A percentile compares a stretch with the other conserved stretches of the same genome.
Evolutionary conservation across 2,888 invertebrate genomes (phyloP).

Genomic region (Caenorhabditis angaria): DNA sequence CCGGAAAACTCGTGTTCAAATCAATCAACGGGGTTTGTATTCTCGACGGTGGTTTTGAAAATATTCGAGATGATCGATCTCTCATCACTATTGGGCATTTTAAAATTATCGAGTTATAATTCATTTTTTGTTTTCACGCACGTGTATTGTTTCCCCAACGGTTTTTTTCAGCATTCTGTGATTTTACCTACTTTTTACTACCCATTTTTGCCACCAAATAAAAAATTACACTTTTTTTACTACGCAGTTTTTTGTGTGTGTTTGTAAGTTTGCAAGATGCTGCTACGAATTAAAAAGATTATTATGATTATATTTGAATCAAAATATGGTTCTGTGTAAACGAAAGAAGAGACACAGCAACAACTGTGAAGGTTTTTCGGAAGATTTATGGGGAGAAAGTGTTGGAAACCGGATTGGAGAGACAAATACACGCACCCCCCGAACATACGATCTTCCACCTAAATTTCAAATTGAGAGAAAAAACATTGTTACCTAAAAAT

Average conservation of each 20-base stretch:
- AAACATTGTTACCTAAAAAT: too few relatives aligned
- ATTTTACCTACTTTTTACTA: too few relatives aligned
- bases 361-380: slow-evolving; percentile 4
- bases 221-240: not conserved
- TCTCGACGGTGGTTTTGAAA: slow-evolving; percentile 52
- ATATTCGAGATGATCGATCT: slow-evolving; percentile 18
- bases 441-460: not conserved
- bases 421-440: too few relatives aligned
- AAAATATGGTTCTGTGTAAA: slow-evolving; percentile 1
- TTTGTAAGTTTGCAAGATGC: not conserved
- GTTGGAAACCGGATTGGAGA: slow-evolving; percentile 1
- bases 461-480: not conserved
- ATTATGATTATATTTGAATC: not conserved
- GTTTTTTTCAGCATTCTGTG: not conserved
- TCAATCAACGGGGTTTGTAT: slow-evolving; percentile 42
- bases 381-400: slow-evolving; percentile 2
- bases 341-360: not conserved
- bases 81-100: slow-evolving; percentile 14
- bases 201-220: not conserved
- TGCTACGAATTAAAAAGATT: not conserved
- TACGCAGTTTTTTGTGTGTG: not conserved
- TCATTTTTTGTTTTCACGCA: not conserved
- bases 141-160: not conserved
- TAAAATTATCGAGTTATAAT: not conserved
- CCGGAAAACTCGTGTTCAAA: slow-evolving; percentile 23